A percentile compares a stretch with the other conserved stretches of the same genome.
Evolutionary conservation across 2,113 vertebrate species (phyloP).

Genomic region (Isurus oxyrinchus): DNA sequence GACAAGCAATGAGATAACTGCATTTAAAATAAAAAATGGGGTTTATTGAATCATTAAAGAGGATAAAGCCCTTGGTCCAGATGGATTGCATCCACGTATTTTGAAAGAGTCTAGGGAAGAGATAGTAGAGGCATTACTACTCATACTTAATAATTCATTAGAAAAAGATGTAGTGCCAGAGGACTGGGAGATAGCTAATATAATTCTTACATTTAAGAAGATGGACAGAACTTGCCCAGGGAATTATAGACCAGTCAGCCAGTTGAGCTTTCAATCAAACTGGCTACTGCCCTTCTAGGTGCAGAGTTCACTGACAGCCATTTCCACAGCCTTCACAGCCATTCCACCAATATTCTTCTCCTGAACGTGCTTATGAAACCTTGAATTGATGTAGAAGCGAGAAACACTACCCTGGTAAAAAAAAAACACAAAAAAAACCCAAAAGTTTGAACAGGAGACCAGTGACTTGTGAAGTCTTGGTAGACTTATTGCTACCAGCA

Average conservation of each 20-base stretch:
- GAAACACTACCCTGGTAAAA: neutral
- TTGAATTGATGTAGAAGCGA: neutral
- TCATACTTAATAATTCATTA: too few relatives aligned
- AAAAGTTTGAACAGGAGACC: neutral
- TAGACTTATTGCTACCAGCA: neutral
- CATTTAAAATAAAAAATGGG: too few relatives aligned
- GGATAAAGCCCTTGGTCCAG: too few relatives aligned
- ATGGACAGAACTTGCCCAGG: too few relatives aligned
- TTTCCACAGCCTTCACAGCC: neutral
- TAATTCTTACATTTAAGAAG: too few relatives aligned
- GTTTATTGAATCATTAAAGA: too few relatives aligned
- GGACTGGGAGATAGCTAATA: too few relatives aligned
- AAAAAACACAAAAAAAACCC: neutral
- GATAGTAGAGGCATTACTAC: too few relatives aligned
- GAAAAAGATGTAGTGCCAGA: too few relatives aligned
- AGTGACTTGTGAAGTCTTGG: neutral
- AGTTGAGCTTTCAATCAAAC: neutral
- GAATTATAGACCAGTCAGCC: neutral
- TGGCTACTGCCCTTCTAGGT: neutral
- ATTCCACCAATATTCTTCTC: neutral
- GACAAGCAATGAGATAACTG: too few relatives aligned
- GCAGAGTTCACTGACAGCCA: neutral
- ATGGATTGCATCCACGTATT: too few relatives aligned
- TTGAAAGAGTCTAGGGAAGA: too few relatives aligned
- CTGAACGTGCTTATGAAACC: neutral